Evolutionary conservation across 2,797 vertebrate species (phyloP).

Genomic region (Dicrostonyx torquatus): DNA sequence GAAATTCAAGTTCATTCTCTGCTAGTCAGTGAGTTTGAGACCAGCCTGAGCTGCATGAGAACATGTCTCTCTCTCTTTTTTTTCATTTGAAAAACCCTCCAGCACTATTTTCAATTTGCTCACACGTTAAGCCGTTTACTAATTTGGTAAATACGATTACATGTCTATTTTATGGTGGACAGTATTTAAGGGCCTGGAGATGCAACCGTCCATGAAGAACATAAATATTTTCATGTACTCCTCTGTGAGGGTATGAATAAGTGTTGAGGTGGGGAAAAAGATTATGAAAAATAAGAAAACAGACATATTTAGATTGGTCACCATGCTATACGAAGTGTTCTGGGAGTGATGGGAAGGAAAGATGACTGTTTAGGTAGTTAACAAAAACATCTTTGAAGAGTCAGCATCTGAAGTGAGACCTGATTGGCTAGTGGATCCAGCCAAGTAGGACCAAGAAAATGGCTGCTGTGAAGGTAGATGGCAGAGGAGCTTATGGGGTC

Average conservation of each 20-base stretch:
- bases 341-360: background rate
- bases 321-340: background rate
- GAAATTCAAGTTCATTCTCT: background rate
- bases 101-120: background rate
- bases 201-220: background rate
- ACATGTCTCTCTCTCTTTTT: background rate
- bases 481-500: background rate
- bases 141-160: background rate
- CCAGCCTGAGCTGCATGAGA: background rate
- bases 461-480: background rate
- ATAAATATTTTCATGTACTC: background rate
- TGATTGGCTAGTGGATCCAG: background rate
- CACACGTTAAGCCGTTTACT: background rate
- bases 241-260: background rate
- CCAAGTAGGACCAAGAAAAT: background rate
- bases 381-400: background rate
- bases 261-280: background rate
- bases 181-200: background rate
- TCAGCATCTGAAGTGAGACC: background rate
- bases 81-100: background rate
- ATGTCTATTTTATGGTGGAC: background rate
- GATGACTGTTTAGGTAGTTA: background rate
- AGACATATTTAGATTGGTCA: background rate
- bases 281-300: background rate
- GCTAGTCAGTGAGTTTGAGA: background rate